Base-by-base conservation (phyloP, 1,140 invertebrate species). In the Diorhabda elongata region DNA sequence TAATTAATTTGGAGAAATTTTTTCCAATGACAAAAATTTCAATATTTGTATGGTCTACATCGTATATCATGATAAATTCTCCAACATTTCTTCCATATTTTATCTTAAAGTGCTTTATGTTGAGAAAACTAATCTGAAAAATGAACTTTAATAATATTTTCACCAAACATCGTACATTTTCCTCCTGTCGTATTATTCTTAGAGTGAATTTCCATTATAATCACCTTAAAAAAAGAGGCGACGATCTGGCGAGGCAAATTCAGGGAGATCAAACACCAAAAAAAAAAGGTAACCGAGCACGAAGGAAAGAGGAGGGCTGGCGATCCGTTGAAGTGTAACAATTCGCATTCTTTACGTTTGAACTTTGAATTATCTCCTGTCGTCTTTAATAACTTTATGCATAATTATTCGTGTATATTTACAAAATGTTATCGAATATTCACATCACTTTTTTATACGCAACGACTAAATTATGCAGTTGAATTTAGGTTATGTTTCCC, bases 331-430 rank as follows among this genome's bases (percentile, higher is more conserved):
- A 11, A 60, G 26, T 60, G 59, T 60, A 60, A 60, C 59, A 60
- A 60, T 60, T 60, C 42, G 59, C 59, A 60, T 60, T 60, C 59
- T 11, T 60, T 42, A 42, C 11, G 42, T 42, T 60, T 60, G 42
- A 60, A 60, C 59, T 60, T 26, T 60, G 11, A 60, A 60, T 60
- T 60, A 60, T 60, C 59, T 60, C 42, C 11, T 11, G 26, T 60
- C 59, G 59, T 3, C 59, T 60, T 26, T 26, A 26, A 26, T 1
- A 26, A 26, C 26, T 26, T 26, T 26, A 26, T 26, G 26, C 26
- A 26, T 26, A 26, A 26, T 26, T 26, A 26, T 26, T 26, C 26
- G 26, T 26, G 26, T 26, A 26, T 26, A 26, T 26, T 26, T 26
- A 26, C 26, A 26, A 26, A 26, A 26, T 26, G 26, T 26, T 26